Evolutionary conservation across 2,113 vertebrate genomes (phyloP), one percentile per base, ranked within the genome.

Genomic region (Chamaetylas fuelleborni): DNA sequence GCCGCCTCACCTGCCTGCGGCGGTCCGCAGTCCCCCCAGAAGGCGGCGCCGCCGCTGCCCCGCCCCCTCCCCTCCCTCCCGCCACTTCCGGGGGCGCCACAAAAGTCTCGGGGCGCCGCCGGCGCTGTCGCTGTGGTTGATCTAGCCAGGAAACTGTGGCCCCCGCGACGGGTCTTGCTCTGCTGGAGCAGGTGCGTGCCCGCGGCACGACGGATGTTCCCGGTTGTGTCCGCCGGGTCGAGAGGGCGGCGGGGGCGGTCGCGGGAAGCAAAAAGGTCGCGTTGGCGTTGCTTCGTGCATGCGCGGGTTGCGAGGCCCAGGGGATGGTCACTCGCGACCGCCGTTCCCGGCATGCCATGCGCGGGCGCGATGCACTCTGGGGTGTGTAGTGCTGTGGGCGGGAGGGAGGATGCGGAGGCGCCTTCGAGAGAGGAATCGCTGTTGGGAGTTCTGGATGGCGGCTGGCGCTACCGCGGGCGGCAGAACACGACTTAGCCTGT

Each of bases 11-110:
- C 97, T 96, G 74, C 25, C 57, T 8, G 8, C 38, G 2, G 29
- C 64, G 10, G 25, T 7, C 15, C 38, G 15, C 26, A n/a, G 24
- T 33, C 72, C 91, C 81, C 80, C 19, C 69, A 70, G 62, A 15
- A 73, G 51, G 22, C 12, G 64, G 66, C 4, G 23, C 40, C 22
- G 24, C 34, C 23, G 7, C 19, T 7, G 53, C n/a, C 25, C 40
- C 51, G 60, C 71, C 73, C 19, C 18, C 40, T 70, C 5, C 7
- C 22, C 60, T 47, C 11, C 28, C 9, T 66, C 9, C 22, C 19
- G 65, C 91, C 95, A 95, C 77, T 97, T 98, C 97, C 97, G 97
- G 94, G n/a, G 34, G 97, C 96, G 67, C 95, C 86, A 97, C 90
- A 97, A 90, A 97, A 94, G 83, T 97, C 95, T 34, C 93, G 57